Evolutionary conservation across 2,888 invertebrate genomes (phyloP).

Genomic region (Noctua comes): DNA sequence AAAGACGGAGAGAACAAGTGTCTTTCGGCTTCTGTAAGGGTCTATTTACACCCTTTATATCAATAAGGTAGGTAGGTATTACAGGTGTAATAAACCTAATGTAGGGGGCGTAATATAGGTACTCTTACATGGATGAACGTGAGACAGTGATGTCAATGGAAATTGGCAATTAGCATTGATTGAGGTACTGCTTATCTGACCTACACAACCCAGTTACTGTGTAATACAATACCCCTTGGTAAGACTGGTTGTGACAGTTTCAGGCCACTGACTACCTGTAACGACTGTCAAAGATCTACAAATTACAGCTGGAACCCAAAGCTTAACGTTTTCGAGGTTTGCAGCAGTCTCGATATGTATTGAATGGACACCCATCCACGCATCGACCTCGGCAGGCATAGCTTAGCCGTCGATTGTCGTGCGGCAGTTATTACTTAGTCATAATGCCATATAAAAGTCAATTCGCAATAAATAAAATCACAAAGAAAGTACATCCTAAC

Average conservation of each 20-base stretch:
- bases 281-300: neutral
- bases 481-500: constrained; percentile 5
- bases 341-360: neutral
- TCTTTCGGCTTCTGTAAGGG: too few relatives aligned
- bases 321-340: neutral
- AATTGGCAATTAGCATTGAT: neutral
- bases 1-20: too few relatives aligned
- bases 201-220: neutral
- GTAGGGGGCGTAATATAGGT: neutral
- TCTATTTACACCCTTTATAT: too few relatives aligned
- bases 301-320: neutral
- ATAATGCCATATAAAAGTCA: neutral
- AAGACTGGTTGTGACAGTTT: neutral
- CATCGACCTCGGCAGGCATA: neutral
- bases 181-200: neutral
- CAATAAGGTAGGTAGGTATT: neutral
- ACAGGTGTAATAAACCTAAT: too few relatives aligned
- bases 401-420: neutral
- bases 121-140: neutral
- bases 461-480: constrained; percentile 19
- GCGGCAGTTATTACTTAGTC: neutral
- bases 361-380: neutral
- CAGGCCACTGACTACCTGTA: neutral
- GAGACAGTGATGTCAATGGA: neutral
- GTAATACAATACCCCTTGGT: neutral